Evolutionary conservation across 1,140 invertebrate genomes (phyloP).

Genomic region (Micrasema minimum): DNA sequence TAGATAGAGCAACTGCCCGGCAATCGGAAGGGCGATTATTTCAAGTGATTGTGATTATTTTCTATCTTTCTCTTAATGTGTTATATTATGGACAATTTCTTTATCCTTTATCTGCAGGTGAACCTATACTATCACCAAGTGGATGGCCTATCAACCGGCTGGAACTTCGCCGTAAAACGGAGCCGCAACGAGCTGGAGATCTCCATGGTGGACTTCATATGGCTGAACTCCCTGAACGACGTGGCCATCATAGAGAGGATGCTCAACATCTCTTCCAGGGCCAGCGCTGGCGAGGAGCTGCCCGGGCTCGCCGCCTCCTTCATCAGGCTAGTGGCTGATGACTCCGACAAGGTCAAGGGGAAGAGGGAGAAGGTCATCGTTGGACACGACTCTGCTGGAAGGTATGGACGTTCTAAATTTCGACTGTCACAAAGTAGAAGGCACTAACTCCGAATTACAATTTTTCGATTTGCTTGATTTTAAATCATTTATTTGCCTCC

Average conservation of each 20-base stretch:
- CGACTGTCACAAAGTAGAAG: too few relatives aligned
- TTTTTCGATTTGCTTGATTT: too few relatives aligned
- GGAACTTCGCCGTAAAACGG: conserved; percentile 73
- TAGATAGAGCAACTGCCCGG: too few relatives aligned
- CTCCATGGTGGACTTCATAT: conserved; percentile 74
- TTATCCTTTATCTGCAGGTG: too few relatives aligned
- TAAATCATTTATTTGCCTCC: too few relatives aligned
- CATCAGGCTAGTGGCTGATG: conserved; percentile 54
- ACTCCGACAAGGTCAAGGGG: conserved; percentile 58
- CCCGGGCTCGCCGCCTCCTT: conserved; percentile 62
- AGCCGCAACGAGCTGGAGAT: conserved; percentile 72
- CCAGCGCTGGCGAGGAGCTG: conserved; percentile 55
- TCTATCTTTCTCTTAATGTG: too few relatives aligned
- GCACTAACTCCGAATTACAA: too few relatives aligned
- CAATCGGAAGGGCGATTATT: too few relatives aligned
- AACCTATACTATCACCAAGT: conserved; percentile 77
- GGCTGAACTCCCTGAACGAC: conserved; percentile 82
- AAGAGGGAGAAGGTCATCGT: conserved; percentile 60
- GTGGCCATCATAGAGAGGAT: conserved; percentile 72
- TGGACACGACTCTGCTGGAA: conserved; percentile 68
- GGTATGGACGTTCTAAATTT: too few relatives aligned
- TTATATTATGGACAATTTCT: too few relatives aligned
- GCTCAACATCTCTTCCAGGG: conserved; percentile 59
- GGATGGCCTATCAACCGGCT: conserved; percentile 75
- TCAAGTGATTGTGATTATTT: too few relatives aligned